These are phyloP conservation scores for Leptatherina wallacei DNA, from an alignment of 2,797 vertebrate genomes.

Conservation along the genomic window DNA sequence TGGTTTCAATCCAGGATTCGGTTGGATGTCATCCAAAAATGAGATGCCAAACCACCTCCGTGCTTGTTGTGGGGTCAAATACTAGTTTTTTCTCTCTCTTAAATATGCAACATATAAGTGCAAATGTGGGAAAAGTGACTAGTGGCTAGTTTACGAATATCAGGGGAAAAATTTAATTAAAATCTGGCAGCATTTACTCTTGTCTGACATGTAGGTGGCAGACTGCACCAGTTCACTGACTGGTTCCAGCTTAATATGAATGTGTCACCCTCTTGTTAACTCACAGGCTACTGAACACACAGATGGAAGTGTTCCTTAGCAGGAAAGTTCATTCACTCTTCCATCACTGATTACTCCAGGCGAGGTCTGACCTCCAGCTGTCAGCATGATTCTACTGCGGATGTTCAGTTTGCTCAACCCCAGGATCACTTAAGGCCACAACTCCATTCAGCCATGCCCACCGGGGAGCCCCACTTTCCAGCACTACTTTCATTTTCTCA, in stretches of 20 bases:
- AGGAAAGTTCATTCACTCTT: conserved; percentile 40
- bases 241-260: conserved; percentile 27
- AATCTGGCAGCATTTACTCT: conserved; percentile 2
- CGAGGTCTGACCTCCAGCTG: conserved; percentile 66
- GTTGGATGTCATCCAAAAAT: neutral
- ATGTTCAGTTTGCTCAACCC: conserved; percentile 61
- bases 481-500: conserved; percentile 53
- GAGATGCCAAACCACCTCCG: neutral
- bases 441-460: conserved; percentile 38
- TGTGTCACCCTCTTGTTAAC: conserved; percentile 17
- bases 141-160: too few relatives aligned
- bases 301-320: conserved; percentile 23
- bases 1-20: conserved; percentile 12
- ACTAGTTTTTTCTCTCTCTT: neutral
- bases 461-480: conserved; percentile 36
- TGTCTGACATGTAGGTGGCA: conserved; percentile 19
- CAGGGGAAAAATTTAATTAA: neutral
- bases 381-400: conserved; percentile 49
- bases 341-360: conserved; percentile 50
- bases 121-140: neutral
- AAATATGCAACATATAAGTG: too few relatives aligned
- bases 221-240: conserved; percentile 8
- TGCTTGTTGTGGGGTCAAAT: conserved; percentile 1
- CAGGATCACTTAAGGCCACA: conserved; percentile 52
- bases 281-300: conserved; percentile 17